phyloP scores from a whole-genome alignment of 1,140 invertebrate genomes.

The Lasioglossum baleicum region DNA sequence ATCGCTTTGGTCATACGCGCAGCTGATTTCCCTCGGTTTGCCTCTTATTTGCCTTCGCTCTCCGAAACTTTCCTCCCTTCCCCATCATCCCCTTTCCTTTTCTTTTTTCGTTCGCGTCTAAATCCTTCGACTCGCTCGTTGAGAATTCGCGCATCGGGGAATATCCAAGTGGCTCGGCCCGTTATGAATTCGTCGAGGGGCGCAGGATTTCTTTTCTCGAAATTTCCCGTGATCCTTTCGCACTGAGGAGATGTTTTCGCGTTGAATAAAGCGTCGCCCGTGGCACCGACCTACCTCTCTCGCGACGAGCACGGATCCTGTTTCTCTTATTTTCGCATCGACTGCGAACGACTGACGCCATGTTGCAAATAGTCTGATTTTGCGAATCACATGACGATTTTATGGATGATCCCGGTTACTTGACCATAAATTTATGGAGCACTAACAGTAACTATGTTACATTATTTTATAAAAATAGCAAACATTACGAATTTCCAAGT shows the following conservation, averaged over 20 bases:
- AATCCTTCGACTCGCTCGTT: constrained; percentile 40
- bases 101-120: constrained; percentile 29
- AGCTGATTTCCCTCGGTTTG: constrained; percentile 36
- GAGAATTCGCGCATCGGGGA: constrained; percentile 20
- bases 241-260: not conserved
- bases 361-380: not conserved
- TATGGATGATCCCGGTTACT: too few species aligned
- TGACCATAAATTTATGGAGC: too few species aligned
- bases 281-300: not conserved
- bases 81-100: constrained; percentile 14
- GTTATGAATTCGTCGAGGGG: constrained; percentile 19
- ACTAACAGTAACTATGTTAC: too few species aligned
- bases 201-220: constrained; percentile 32
- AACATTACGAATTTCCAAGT: too few species aligned
- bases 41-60: constrained; percentile 32
- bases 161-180: constrained; percentile 15
- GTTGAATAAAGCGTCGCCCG: not conserved
- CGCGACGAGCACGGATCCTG: not conserved
- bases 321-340: not conserved
- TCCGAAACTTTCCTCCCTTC: constrained; percentile 39
- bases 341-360: not conserved
- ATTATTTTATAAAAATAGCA: too few species aligned
- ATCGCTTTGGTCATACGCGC: constrained; percentile 40
- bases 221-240: constrained; percentile 13
- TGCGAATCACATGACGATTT: not conserved